phyloP scores from a whole-genome alignment of 2,113 vertebrate genomes.

The Morone chrysops region DNA sequence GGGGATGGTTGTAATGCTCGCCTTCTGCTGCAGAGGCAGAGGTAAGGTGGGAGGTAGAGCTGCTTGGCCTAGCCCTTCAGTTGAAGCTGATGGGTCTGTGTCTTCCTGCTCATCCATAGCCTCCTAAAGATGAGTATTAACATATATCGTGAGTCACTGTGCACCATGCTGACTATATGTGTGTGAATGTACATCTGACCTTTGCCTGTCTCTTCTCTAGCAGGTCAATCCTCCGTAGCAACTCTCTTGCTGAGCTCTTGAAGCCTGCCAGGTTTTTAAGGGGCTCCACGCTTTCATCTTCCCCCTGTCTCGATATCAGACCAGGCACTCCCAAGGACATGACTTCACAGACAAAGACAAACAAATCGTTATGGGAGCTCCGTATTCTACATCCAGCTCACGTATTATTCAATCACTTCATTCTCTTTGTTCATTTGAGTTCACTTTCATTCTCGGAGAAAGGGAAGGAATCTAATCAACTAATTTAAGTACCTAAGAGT shows the following conservation, averaged over 20 bases:
- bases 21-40: neutral
- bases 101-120: constrained; percentile 21
- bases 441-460: neutral
- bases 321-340: constrained; percentile 38
- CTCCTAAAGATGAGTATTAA: constrained; percentile 29
- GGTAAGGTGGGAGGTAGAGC: neutral
- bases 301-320: neutral
- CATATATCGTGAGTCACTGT: neutral
- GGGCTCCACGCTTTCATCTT: constrained; percentile 12
- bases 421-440: neutral
- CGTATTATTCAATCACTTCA: neutral
- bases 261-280: constrained; percentile 57
- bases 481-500: neutral
- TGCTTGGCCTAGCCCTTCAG: neutral
- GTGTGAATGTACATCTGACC: constrained; percentile 38
- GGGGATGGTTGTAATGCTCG: neutral
- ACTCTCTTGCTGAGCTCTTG: constrained; percentile 73
- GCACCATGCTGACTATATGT: neutral
- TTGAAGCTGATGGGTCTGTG: neutral
- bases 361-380: neutral
- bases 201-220: constrained; percentile 72
- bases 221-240: constrained; percentile 73
- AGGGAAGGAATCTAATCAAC: neutral
- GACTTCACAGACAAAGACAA: constrained; percentile 52
- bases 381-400: neutral